Percentiles rank a stretch among this genome's conserved stretches.
These are phyloP conservation scores for Argopecten irradians DNA, from an alignment of 1,140 invertebrate genomes.

Conservation along the genomic window DNA sequence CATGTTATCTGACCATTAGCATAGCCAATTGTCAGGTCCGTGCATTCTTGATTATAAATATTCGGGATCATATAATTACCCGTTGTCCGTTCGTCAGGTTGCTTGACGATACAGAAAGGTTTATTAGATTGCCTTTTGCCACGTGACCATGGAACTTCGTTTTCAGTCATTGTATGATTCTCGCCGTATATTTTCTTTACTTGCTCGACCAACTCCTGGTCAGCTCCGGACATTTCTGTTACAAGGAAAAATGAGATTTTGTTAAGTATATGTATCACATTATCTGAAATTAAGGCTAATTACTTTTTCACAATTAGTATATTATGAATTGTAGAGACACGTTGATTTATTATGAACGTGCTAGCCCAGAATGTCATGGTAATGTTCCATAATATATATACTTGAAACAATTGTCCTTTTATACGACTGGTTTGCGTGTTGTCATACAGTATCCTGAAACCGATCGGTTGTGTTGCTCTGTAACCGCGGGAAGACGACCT, in stretches of 20 bases:
- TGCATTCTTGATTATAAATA: no score
- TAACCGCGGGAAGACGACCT: background rate
- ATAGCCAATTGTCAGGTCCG: no score
- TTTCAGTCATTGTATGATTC: slow-evolving; percentile 54
- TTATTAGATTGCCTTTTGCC: slow-evolving; percentile 45
- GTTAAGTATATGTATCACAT: background rate
- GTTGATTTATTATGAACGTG: no score
- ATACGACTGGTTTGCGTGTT: background rate
- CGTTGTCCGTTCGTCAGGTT: slow-evolving; percentile 63
- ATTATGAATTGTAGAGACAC: no score
- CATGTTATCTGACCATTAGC: no score
- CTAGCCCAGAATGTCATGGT: no score
- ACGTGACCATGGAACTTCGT: slow-evolving; percentile 61
- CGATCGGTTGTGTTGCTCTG: background rate
- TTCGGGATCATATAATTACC: slow-evolving; percentile 45
- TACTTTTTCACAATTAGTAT: no score
- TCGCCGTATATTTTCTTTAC: slow-evolving; percentile 51
- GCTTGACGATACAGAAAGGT: slow-evolving; percentile 57
- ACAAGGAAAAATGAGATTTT: background rate
- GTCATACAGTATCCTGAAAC: background rate
- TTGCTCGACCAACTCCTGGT: slow-evolving; percentile 42
- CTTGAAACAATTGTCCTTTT: no score
- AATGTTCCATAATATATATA: no score
- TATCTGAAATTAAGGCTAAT: no score
- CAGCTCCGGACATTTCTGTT: slow-evolving; percentile 51